These are phyloP conservation scores for Chironomus tepperi DNA, from an alignment of 1,140 invertebrate species.

Conservation along the genomic window DNA sequence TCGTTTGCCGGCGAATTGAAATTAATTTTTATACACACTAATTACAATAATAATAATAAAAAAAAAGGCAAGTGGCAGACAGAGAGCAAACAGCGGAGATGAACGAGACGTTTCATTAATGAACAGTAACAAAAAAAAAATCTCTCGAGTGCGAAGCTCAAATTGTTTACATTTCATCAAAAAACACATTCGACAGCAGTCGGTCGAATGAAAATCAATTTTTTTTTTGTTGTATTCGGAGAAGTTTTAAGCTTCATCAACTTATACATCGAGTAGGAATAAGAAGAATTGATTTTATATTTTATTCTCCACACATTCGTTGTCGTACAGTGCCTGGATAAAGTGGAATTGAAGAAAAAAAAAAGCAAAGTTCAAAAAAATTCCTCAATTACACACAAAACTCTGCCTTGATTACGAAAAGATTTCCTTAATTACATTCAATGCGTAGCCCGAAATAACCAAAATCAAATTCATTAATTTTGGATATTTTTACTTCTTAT, in stretches of 20 bases:
- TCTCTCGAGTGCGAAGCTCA: neutral
- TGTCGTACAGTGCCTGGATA: neutral
- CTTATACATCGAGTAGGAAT: neutral
- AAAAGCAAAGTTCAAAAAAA: neutral
- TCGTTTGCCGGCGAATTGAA: no score
- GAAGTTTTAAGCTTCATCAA: constrained; percentile 12
- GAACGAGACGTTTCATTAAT: neutral
- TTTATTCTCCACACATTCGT: no score
- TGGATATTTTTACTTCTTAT: neutral
- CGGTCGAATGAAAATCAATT: constrained; percentile 9
- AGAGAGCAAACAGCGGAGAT: neutral
- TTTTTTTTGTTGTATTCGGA: neutral
- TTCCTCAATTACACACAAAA: neutral
- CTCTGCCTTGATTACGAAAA: neutral
- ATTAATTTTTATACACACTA: no score
- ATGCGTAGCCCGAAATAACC: neutral
- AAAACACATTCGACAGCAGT: neutral
- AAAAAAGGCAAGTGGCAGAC: neutral
- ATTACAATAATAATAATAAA: neutral
- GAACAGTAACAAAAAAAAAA: neutral
- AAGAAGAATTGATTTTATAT: neutral
- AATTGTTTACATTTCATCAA: constrained; percentile 9
- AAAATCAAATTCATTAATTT: constrained; percentile 15
- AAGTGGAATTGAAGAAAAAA: neutral
- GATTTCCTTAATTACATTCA: constrained; percentile 22